These are phyloP conservation scores for Ophraella communa DNA, from an alignment of 2,888 invertebrate species.

Conservation along the genomic window DNA sequence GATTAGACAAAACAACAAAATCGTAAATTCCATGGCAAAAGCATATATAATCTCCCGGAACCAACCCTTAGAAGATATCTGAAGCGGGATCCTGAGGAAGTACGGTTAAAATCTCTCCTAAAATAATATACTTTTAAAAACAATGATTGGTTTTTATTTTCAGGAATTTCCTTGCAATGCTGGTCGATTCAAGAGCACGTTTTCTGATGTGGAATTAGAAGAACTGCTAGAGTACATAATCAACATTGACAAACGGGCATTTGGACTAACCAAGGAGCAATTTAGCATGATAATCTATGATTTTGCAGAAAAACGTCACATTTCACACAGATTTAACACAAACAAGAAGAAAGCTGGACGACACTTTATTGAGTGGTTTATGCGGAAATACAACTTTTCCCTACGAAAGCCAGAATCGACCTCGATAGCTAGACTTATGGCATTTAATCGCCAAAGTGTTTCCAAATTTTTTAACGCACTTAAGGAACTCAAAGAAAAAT, in stretches of 20 bases:
- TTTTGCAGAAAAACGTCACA: slow-evolving; percentile 19
- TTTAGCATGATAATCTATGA: slow-evolving; percentile 18
- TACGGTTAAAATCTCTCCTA: slow-evolving; percentile 3
- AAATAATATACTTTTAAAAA: background rate
- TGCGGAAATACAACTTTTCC: slow-evolving; percentile 22
- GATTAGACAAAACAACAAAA: slow-evolving; percentile 12
- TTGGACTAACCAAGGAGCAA: slow-evolving; percentile 5
- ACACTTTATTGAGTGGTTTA: slow-evolving; percentile 13
- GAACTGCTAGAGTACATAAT: background rate
- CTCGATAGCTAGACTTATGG: slow-evolving; percentile 27
- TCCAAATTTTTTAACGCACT: no score
- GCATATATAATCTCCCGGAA: slow-evolving; percentile 5
- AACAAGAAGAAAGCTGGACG: no score
- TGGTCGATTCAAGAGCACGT: slow-evolving; percentile 22
- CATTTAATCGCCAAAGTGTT: slow-evolving; percentile 14
- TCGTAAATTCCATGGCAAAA: slow-evolving; percentile 4
- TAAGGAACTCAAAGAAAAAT: no score
- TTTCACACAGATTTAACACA: background rate
- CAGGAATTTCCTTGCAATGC: background rate
- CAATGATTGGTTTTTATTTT: no score
- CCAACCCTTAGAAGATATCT: slow-evolving; percentile 12
- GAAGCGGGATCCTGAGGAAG: slow-evolving; percentile 2
- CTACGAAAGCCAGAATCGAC: slow-evolving; percentile 23
- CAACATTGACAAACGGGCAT: no score
- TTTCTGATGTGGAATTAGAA: slow-evolving; percentile 16